phyloP scores from a whole-genome alignment of 1,140 invertebrate genomes.

The Oryzaephilus surinamensis region DNA sequence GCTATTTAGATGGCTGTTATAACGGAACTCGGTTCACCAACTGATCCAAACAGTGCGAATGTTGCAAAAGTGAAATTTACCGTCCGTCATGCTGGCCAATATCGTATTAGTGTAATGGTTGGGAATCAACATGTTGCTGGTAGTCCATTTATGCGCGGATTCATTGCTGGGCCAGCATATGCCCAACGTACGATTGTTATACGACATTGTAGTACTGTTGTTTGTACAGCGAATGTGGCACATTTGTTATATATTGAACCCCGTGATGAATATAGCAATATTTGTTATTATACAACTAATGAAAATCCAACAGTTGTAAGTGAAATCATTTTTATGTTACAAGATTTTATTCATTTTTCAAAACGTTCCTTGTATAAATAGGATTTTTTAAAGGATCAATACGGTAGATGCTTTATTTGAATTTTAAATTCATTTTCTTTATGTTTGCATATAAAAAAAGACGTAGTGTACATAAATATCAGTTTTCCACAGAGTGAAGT shows the following conservation, averaged over 20 bases:
- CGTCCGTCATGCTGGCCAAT: slow-evolving; percentile 78
- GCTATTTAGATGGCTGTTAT: slow-evolving; percentile 53
- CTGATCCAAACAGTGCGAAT: slow-evolving; percentile 71
- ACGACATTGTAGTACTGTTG: slow-evolving; percentile 75
- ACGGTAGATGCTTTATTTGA: no score
- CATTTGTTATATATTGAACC: slow-evolving; percentile 79
- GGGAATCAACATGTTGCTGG: slow-evolving; percentile 51
- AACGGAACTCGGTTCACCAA: slow-evolving; percentile 76
- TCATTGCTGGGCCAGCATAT: slow-evolving; percentile 63
- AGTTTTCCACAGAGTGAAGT: no score
- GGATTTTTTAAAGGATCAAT: no score
- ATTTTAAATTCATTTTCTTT: no score
- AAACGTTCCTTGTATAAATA: no score
- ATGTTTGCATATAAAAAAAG: no score
- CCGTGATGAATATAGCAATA: slow-evolving; percentile 80
- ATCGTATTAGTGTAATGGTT: slow-evolving; percentile 75
- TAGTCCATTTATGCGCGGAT: slow-evolving; percentile 50
- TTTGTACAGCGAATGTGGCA: slow-evolving; percentile 65
- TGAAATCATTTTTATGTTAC: background rate
- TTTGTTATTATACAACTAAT: slow-evolving; percentile 54
- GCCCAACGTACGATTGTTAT: slow-evolving; percentile 75
- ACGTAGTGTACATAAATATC: no score
- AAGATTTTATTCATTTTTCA: background rate
- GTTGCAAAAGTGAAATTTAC: slow-evolving; percentile 82
- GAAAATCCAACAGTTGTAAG: slow-evolving; percentile 55